A percentile compares a stretch with the other conserved stretches of the same genome.
phyloP scores from a whole-genome alignment of 2,888 invertebrate genomes.

The Polydrusus cervinus region DNA sequence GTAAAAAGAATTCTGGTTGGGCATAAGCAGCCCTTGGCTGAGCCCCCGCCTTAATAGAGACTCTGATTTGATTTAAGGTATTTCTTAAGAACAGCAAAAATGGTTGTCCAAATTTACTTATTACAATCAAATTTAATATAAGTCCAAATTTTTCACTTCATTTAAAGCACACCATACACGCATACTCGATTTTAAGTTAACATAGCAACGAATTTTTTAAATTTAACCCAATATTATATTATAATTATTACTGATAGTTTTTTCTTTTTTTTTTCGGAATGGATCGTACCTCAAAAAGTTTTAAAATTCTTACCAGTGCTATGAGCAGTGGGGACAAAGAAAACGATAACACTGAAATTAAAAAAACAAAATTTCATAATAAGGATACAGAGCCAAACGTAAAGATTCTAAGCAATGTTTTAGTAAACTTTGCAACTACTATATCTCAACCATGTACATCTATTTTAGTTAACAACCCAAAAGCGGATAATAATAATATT shows the following conservation, averaged over 20 bases:
- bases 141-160: neutral
- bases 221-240: slow-evolving; percentile 1
- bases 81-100: neutral
- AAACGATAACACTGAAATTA: slow-evolving; percentile 4
- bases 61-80: neutral
- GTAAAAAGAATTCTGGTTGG: neutral
- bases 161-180: neutral
- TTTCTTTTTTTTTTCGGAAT: neutral
- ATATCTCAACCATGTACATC: slow-evolving; percentile 13
- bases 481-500: slow-evolving; percentile 7
- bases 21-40: slow-evolving; percentile 1
- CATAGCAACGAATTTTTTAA: neutral
- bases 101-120: slow-evolving; percentile 1
- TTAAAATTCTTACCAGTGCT: slow-evolving; percentile 1
- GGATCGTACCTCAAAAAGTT: neutral
- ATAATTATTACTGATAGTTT: neutral
- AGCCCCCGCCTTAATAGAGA: neutral
- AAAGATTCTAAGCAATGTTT: slow-evolving; percentile 1
- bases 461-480: slow-evolving; percentile 8
- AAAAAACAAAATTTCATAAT: slow-evolving; percentile 4
- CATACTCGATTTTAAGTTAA: neutral
- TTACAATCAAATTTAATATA: slow-evolving; percentile 1
- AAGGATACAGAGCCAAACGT: slow-evolving; percentile 1
- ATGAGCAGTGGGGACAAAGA: slow-evolving; percentile 11
- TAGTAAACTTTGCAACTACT: neutral